A percentile compares a stretch with the other conserved stretches of the same genome.
Evolutionary conservation across 2,113 vertebrate genomes (phyloP).

Genomic region (Tychaedon coryphoeus): DNA sequence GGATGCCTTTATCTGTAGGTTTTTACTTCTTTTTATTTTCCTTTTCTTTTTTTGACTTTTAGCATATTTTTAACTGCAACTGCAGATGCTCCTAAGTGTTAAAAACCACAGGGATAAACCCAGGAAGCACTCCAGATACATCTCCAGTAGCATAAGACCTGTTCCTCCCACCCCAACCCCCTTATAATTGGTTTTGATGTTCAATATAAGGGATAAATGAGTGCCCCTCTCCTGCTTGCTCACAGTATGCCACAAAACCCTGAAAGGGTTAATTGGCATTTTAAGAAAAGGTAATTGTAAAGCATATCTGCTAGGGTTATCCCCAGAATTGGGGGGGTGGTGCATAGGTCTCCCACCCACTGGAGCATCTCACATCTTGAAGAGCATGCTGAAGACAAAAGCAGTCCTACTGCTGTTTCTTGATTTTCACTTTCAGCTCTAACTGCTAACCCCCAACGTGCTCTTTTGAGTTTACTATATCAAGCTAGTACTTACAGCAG

Average conservation of each 20-base stretch:
- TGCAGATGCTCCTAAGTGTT: not conserved
- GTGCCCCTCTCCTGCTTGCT: constrained; percentile 59
- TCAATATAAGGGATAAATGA: constrained; percentile 64
- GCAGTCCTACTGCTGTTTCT: constrained; percentile 67
- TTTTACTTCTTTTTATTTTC: not conserved
- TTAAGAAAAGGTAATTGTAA: constrained; percentile 75
- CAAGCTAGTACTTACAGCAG: constrained; percentile 63
- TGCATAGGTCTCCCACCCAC: constrained; percentile 75
- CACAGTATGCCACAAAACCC: constrained; percentile 65
- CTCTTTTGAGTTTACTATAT: constrained; percentile 67
- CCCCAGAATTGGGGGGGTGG: constrained; percentile 69
- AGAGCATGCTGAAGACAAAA: constrained; percentile 75
- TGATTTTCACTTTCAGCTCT: constrained; percentile 73
- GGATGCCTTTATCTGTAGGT: not conserved
- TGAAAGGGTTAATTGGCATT: constrained; percentile 79
- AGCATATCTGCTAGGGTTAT: constrained; percentile 68
- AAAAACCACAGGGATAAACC: not conserved
- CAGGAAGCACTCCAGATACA: constrained; percentile 15
- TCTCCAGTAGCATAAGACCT: not conserved
- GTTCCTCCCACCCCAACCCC: not conserved
- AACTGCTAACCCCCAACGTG: constrained; percentile 63
- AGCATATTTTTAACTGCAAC: constrained; percentile 8
- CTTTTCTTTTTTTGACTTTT: not conserved
- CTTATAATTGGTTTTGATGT: constrained; percentile 56
- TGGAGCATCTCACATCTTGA: constrained; percentile 73